phyloP scores from a whole-genome alignment of 2,797 vertebrate genomes.

The Esox masquinongy region DNA sequence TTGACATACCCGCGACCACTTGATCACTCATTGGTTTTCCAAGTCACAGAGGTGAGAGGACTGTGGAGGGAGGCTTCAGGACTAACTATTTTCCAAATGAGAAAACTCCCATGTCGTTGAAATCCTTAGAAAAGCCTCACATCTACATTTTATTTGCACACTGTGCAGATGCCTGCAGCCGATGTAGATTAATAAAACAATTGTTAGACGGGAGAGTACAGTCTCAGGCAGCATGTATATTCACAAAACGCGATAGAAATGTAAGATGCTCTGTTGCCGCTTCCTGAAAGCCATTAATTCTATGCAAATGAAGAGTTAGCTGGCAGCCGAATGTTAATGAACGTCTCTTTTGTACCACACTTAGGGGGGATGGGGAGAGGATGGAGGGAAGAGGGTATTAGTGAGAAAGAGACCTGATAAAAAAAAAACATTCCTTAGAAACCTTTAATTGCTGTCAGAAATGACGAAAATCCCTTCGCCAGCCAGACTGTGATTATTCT shows the following conservation, averaged over 20 bases:
- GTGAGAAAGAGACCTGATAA: slow-evolving; percentile 20
- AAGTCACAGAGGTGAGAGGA: too few relatives aligned
- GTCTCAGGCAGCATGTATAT: slow-evolving; percentile 17
- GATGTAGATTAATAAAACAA: slow-evolving; percentile 8
- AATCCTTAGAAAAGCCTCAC: background rate
- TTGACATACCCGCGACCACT: too few relatives aligned
- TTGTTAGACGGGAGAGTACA: background rate
- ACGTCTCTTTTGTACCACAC: slow-evolving; percentile 81
- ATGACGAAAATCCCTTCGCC: slow-evolving; percentile 87
- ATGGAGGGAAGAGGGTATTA: slow-evolving; percentile 38
- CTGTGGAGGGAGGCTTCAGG: too few relatives aligned
- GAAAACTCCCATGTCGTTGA: too few relatives aligned
- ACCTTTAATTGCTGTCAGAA: slow-evolving; percentile 90
- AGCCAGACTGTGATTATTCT: slow-evolving; percentile 85
- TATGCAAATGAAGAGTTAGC: slow-evolving; percentile 87
- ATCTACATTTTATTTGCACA: background rate
- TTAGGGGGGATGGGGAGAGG: slow-evolving; percentile 36
- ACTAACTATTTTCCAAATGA: too few relatives aligned
- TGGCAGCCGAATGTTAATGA: slow-evolving; percentile 85
- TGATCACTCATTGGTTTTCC: too few relatives aligned
- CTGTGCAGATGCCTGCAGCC: background rate
- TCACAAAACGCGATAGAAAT: slow-evolving; percentile 59
- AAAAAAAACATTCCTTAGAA: slow-evolving; percentile 79
- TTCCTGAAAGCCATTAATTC: slow-evolving; percentile 89
- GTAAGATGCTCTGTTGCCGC: slow-evolving; percentile 87